Evolutionary conservation across 2,113 vertebrate species (phyloP).

Genomic region (Miniopterus natalensis): DNA sequence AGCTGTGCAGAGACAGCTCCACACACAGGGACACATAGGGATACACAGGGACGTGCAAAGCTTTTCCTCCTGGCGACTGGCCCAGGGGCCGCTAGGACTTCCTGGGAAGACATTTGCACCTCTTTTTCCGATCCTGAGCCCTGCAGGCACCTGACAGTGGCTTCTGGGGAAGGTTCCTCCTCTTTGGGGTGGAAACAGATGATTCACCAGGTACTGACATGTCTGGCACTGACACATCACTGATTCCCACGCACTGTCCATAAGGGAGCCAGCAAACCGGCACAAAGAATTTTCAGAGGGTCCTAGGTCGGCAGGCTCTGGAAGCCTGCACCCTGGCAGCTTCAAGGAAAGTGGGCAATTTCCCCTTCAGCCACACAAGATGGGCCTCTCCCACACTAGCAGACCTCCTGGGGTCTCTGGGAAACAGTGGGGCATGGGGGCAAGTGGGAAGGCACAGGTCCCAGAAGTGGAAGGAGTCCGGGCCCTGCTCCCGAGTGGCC

Average conservation of each 20-base stretch:
- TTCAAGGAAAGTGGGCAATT: background rate
- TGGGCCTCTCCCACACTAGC: fast-evolving
- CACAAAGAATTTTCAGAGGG: background rate
- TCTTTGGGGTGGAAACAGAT: background rate
- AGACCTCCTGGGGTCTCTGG: background rate
- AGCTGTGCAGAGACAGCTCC: background rate
- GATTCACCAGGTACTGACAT: background rate
- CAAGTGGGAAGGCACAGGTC: fast-evolving
- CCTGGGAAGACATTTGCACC: background rate
- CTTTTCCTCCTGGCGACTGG: background rate
- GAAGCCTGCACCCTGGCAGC: background rate
- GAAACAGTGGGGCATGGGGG: background rate
- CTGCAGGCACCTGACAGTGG: background rate
- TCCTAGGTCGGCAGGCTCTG: fast-evolving
- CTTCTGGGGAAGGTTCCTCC: background rate
- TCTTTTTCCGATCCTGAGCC: background rate
- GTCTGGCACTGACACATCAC: background rate
- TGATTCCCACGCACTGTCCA: background rate
- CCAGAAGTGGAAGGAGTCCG: background rate
- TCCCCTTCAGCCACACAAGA: background rate
- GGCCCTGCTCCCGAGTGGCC: fast-evolving
- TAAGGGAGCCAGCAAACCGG: background rate
- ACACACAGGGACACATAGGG: background rate
- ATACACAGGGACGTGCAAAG: too few relatives aligned
- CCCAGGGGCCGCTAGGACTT: background rate